phyloP scores from a whole-genome alignment of 2,797 vertebrate genomes.

The Sphaeramia orbicularis region DNA sequence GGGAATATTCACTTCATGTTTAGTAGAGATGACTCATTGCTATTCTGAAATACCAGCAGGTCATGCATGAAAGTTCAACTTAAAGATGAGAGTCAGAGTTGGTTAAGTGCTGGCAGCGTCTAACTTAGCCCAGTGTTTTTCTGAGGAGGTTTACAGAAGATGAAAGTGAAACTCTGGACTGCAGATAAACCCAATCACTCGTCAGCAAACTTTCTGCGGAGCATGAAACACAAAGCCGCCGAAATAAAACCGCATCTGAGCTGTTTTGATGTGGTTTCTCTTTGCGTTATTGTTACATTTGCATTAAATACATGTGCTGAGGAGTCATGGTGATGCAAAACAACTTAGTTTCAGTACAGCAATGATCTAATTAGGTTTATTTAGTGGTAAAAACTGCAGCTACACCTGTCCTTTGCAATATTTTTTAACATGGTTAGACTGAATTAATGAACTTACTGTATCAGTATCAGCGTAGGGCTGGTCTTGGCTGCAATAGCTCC shows the following conservation, averaged over 20 bases:
- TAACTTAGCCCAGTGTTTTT: background rate
- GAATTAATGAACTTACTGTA: background rate
- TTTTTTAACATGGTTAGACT: background rate
- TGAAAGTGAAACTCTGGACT: background rate
- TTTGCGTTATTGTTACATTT: background rate
- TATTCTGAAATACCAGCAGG: conserved; percentile 19
- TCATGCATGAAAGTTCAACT: conserved; percentile 26
- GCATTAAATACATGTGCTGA: no score
- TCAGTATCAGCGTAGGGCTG: no score
- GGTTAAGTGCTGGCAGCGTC: background rate
- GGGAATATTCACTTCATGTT: background rate
- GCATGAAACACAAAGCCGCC: background rate
- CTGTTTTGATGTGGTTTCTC: background rate
- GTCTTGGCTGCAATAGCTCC: no score
- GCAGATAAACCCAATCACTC: conserved; percentile 8
- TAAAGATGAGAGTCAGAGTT: conserved; percentile 22
- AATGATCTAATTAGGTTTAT: background rate
- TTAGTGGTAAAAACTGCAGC: background rate
- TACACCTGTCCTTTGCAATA: background rate
- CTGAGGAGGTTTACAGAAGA: conserved; percentile 1
- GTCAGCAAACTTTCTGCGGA: background rate
- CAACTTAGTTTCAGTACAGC: background rate
- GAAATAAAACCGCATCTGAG: background rate
- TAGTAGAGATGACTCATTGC: conserved; percentile 9
- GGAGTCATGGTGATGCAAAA: no score